Evolutionary conservation across 2,113 vertebrate species (phyloP).

Genomic region (Tychaedon coryphoeus): DNA sequence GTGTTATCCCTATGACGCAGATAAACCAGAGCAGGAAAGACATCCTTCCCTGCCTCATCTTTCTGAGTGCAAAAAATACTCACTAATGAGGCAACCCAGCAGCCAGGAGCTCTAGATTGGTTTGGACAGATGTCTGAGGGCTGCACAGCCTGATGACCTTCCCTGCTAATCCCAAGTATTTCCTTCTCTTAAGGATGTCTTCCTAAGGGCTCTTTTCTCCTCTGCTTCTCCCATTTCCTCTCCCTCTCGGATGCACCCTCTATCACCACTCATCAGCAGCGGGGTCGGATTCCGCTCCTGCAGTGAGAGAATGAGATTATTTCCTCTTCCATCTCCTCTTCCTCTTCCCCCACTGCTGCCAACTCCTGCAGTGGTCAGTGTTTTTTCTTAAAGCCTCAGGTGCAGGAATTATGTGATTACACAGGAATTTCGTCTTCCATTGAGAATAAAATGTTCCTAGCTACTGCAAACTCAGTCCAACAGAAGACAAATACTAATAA

Average conservation of each 20-base stretch:
- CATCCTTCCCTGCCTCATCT: not conserved
- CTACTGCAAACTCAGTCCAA: not conserved
- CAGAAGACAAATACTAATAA: not conserved
- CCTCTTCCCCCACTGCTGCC: slow-evolving; percentile 43
- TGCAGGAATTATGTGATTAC: not conserved
- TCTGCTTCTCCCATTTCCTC: slow-evolving; percentile 39
- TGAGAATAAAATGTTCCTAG: not conserved
- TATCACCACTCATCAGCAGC: not conserved
- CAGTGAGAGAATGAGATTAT: slow-evolving; percentile 55
- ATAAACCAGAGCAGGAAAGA: not conserved
- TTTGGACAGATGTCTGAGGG: slow-evolving; percentile 19
- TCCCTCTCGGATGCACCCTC: not conserved
- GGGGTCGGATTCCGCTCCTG: not conserved
- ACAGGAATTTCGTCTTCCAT: not conserved
- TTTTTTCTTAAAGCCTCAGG: slow-evolving; percentile 39
- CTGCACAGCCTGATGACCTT: not conserved
- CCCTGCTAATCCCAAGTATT: slow-evolving; percentile 11
- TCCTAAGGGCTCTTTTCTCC: not conserved
- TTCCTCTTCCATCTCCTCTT: slow-evolving; percentile 56
- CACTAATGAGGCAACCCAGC: not conserved
- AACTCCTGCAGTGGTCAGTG: not conserved
- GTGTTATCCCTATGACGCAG: not conserved
- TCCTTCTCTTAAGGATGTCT: slow-evolving; percentile 41
- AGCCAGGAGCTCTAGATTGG: not conserved
- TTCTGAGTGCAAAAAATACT: not conserved